phyloP scores from a whole-genome alignment of 1,140 invertebrate genomes.

The Ostrea edulis region DNA sequence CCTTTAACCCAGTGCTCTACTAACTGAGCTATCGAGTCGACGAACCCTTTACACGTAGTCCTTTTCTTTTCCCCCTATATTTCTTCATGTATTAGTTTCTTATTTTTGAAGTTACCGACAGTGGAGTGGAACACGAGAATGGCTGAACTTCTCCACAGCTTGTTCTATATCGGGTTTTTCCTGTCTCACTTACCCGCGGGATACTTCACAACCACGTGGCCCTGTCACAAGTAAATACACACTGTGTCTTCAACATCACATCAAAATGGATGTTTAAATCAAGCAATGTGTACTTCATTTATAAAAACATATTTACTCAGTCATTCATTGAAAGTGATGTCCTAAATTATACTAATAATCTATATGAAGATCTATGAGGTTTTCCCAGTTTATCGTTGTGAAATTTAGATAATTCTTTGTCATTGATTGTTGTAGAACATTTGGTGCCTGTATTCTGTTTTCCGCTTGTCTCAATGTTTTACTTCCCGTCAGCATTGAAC shows the following conservation, averaged over 20 bases:
- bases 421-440: constrained; percentile 65
- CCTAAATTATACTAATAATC: constrained; percentile 4
- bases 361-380: neutral
- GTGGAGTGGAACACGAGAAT: constrained; percentile 70
- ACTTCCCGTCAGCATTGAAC: constrained; percentile 70
- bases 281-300: neutral
- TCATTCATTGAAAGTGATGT: neutral
- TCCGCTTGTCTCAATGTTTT: constrained; percentile 73
- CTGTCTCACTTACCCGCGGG: constrained; percentile 76
- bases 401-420: neutral
- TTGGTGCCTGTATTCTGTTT: constrained; percentile 72
- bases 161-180: constrained; percentile 75
- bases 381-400: neutral
- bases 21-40: too few species aligned
- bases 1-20: too few species aligned
- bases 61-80: too few species aligned
- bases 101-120: constrained; percentile 68
- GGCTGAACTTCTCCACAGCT: constrained; percentile 72
- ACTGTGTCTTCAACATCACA: neutral
- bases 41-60: too few species aligned
- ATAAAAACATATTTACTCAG: neutral
- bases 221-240: constrained; percentile 70
- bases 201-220: constrained; percentile 70
- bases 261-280: neutral
- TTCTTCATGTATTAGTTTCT: too few species aligned